These are phyloP conservation scores for Podilymbus podiceps DNA, from an alignment of 2,113 vertebrate species.

Conservation along the genomic window DNA sequence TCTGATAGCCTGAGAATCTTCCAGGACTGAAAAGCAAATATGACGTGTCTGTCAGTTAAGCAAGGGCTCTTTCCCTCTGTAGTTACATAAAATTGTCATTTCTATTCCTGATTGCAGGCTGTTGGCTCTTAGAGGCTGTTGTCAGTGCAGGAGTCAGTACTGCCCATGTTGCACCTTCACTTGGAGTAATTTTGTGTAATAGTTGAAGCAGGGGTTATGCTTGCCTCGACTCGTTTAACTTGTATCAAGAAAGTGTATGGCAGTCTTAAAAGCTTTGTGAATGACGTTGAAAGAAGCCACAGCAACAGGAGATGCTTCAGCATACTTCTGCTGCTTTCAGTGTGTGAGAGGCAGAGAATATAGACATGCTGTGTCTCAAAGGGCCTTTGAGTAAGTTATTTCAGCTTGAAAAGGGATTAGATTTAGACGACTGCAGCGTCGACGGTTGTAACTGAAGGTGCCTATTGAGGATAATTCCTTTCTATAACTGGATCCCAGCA, in stretches of 20 bases:
- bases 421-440: conserved; percentile 56
- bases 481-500: conserved; percentile 37
- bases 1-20: neutral
- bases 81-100: neutral
- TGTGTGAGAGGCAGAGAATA: conserved; percentile 31
- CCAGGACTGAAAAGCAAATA: neutral
- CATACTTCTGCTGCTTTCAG: conserved; percentile 27
- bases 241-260: neutral
- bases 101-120: neutral
- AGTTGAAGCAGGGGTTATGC: neutral
- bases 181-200: neutral
- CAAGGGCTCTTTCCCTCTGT: neutral
- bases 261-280: neutral
- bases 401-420: conserved; percentile 70
- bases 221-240: neutral
- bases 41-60: accelerated
- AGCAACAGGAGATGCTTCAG: conserved; percentile 24
- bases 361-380: conserved; percentile 52
- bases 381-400: conserved; percentile 61
- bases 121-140: accelerated
- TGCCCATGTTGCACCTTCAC: neutral
- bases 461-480: conserved; percentile 65
- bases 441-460: conserved; percentile 60
- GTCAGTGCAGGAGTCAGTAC: neutral
- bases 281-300: neutral